Percentiles rank a stretch among this genome's conserved stretches.
phyloP scores from a whole-genome alignment of 2,113 vertebrate species.

The Hyla sarda region DNA sequence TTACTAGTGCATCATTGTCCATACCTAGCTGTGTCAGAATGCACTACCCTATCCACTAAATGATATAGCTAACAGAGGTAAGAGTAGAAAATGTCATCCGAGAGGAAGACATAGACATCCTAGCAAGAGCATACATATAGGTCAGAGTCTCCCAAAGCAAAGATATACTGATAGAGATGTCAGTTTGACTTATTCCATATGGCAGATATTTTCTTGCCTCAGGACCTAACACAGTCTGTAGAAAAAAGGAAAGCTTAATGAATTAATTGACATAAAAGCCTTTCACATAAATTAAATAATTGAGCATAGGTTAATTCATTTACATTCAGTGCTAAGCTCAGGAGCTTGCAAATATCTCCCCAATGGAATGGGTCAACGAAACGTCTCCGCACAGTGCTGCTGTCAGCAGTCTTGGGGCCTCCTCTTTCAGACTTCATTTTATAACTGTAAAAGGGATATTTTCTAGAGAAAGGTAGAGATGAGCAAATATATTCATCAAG shows the following conservation, averaged over 20 bases:
- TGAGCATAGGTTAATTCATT: slow-evolving; percentile 9
- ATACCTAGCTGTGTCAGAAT: not conserved
- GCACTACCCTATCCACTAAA: not conserved
- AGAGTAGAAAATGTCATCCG: not conserved
- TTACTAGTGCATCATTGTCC: not conserved
- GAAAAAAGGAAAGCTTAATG: not conserved
- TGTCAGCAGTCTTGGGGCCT: not conserved
- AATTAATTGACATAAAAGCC: slow-evolving; percentile 24
- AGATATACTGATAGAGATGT: not conserved
- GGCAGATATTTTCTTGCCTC: not conserved
- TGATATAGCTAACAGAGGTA: not conserved
- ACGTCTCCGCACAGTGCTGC: not conserved
- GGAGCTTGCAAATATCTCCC: slow-evolving; percentile 13
- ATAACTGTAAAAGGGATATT: not conserved
- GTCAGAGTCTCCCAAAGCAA: not conserved
- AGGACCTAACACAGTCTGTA: not conserved
- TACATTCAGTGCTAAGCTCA: slow-evolving; percentile 1
- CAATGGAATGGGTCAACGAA: slow-evolving; percentile 4
- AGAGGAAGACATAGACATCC: not conserved
- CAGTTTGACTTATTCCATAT: slow-evolving; percentile 18
- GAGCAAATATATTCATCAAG: not conserved
- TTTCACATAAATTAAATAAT: slow-evolving; percentile 16
- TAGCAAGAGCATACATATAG: too few relatives aligned
- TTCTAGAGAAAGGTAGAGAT: not conserved
- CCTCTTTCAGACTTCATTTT: not conserved